These are phyloP conservation scores for Drosophila nigricruria DNA, from an alignment of 2,888 invertebrate species.

Conservation along the genomic window DNA sequence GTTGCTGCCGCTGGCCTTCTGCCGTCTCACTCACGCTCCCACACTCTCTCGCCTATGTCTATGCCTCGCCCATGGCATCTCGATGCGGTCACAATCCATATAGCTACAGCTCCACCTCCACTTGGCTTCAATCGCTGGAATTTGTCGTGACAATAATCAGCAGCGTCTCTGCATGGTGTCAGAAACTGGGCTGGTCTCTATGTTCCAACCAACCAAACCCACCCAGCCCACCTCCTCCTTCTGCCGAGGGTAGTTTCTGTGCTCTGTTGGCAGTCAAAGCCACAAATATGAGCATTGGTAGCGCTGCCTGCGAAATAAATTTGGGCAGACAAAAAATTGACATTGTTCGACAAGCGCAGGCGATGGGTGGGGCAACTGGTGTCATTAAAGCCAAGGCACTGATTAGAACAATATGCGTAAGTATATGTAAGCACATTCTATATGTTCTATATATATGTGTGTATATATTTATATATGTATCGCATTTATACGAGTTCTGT, in stretches of 20 bases:
- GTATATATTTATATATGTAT: slow-evolving; percentile 60
- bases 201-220: slow-evolving; percentile 3
- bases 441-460: slow-evolving; percentile 17
- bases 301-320: slow-evolving; percentile 66
- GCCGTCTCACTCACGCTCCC: slow-evolving; percentile 32
- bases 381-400: slow-evolving; percentile 65
- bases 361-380: slow-evolving; percentile 18
- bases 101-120: slow-evolving; percentile 2
- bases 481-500: slow-evolving; percentile 52
- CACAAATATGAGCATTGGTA: slow-evolving; percentile 55
- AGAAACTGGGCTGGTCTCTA: slow-evolving; percentile 54
- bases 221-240: neutral
- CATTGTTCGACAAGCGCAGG: slow-evolving; percentile 50
- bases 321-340: slow-evolving; percentile 76
- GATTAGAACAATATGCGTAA: slow-evolving; percentile 78
- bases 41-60: neutral
- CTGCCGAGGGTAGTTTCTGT: slow-evolving; percentile 39
- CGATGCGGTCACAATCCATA: slow-evolving; percentile 3
- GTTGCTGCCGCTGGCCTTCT: slow-evolving; percentile 20
- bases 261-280: slow-evolving; percentile 41
- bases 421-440: slow-evolving; percentile 65
- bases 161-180: slow-evolving; percentile 72
- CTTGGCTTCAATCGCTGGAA: slow-evolving; percentile 67
- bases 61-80: slow-evolving; percentile 10
- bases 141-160: slow-evolving; percentile 84